Base-by-base conservation (phyloP, 2,113 vertebrate species). In the Leptocoma aspasia region DNA sequence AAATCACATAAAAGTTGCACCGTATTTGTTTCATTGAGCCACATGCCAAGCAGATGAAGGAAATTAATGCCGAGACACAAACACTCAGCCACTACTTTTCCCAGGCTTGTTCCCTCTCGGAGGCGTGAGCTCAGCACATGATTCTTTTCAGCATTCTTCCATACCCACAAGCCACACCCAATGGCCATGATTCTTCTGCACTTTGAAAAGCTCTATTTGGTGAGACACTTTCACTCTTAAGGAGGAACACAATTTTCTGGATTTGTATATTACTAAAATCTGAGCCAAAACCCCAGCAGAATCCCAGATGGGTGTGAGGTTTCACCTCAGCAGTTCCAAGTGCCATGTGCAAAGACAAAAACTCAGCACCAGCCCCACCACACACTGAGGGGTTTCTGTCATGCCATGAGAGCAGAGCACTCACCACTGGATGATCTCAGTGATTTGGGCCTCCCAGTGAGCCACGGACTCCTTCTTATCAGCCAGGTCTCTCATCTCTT, bases 401-500 rank as follows among this genome's bases (percentile, higher is more conserved):
- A 65, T 60, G 39, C 69, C 77, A 45, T 18, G 50, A 84, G 69
- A 81, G 80, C 75, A 63, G 39, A 83, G 24, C 37, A 98, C 98
- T 99, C 96, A 99, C 99, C 99, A 99, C 69, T 99, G 99, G 96
- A 99, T 99, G 97, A 99, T 99, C 97, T 99, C 99, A 24, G 99
- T 99, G 97, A 99, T 99, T 70, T 99, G 99, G 79, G 99, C 99
- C 97, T 99, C 99, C 99, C 99, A 99, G 94, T 99, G 99, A 26
- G 99, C 99, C 11, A 99, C 99, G 0, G 99, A 99, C 97, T 99
- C 99, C 96, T 99, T 99, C 96, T 99, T 99, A 97, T 99, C 99
- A 49, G 99, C 98, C 87, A 99, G 97, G 93, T 99, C 99, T 96
- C 98, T 99, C 97, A 99, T 98, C 96, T 99, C 99, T 53, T 99